Percentiles rank a stretch among this genome's conserved stretches.
Conservation (phyloP, 1,140 invertebrate genomes). For the Pseudomyrmex flavicornis region DNA sequence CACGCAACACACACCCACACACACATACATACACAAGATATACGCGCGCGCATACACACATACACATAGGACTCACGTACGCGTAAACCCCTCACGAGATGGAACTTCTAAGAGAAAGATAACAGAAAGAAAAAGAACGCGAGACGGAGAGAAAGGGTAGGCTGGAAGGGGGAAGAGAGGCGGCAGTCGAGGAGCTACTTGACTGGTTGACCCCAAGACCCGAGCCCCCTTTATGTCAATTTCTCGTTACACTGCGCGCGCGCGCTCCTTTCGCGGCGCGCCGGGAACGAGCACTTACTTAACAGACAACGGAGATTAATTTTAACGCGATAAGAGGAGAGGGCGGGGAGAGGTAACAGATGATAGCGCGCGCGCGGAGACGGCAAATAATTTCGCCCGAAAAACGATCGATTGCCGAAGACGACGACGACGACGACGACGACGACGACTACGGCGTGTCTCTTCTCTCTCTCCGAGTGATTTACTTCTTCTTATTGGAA, state of each 20-base stretch:
- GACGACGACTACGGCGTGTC: background rate
- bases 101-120: slow-evolving; percentile 52
- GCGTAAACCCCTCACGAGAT: slow-evolving; percentile 58
- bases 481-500: slow-evolving; percentile 59
- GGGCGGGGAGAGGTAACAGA: slow-evolving; percentile 21
- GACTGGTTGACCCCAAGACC: slow-evolving; percentile 76
- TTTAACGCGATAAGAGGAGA: slow-evolving; percentile 42
- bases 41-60: slow-evolving; percentile 45
- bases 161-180: background rate
- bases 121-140: slow-evolving; percentile 59
- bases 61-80: slow-evolving; percentile 19
- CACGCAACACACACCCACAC: slow-evolving; percentile 53
- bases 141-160: slow-evolving; percentile 68
- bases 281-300: slow-evolving; percentile 57
- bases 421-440: background rate
- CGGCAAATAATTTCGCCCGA: slow-evolving; percentile 52
- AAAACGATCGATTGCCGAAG: slow-evolving; percentile 45
- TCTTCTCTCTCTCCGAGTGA: slow-evolving; percentile 59
- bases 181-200: slow-evolving; percentile 70
- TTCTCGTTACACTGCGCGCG: slow-evolving; percentile 76
- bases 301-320: slow-evolving; percentile 52
- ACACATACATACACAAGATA: background rate
- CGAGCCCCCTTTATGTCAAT: slow-evolving; percentile 78
- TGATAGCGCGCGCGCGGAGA: slow-evolving; percentile 16
- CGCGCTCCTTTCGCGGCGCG: slow-evolving; percentile 71